A percentile compares a stretch with the other conserved stretches of the same genome.
These are phyloP conservation scores for zebrafish (Danio rerio) DNA, from an alignment of 2,113 vertebrate species.

Conservation along the genomic window DNA sequence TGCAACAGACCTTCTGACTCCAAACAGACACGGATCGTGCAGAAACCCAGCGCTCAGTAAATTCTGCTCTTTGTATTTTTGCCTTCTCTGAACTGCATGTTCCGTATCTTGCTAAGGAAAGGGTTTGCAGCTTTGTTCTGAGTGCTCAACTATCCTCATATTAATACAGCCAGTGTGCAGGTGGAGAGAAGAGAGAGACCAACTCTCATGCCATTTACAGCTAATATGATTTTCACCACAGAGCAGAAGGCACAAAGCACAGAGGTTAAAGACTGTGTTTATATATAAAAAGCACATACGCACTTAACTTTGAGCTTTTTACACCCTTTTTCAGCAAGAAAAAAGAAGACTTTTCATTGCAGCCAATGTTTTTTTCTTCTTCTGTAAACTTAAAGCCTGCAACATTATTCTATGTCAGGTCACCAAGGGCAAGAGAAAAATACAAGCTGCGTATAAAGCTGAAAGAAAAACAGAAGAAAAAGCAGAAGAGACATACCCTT, in stretches of 20 bases:
- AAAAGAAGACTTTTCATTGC: slow-evolving; percentile 33
- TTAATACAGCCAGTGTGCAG: slow-evolving; percentile 54
- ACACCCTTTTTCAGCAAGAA: slow-evolving; percentile 8
- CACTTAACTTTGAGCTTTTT: slow-evolving; percentile 44
- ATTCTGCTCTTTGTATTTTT: neutral
- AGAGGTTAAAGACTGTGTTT: slow-evolving; percentile 58
- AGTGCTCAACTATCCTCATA: slow-evolving; percentile 55
- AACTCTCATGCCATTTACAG: slow-evolving; percentile 71
- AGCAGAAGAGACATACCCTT: neutral
- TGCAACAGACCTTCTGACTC: slow-evolving; percentile 13
- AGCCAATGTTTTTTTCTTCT: neutral
- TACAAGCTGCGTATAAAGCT: neutral
- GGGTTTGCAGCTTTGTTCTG: slow-evolving; percentile 55
- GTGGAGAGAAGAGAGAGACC: slow-evolving; percentile 56
- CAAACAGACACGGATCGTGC: neutral
- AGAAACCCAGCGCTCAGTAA: neutral
- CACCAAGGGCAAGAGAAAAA: slow-evolving; percentile 1
- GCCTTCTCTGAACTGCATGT: slow-evolving; percentile 6
- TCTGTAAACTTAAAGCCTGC: slow-evolving; percentile 1
- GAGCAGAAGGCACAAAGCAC: slow-evolving; percentile 51
- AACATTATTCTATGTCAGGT: slow-evolving; percentile 22
- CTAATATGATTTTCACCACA: slow-evolving; percentile 71
- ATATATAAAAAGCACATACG: slow-evolving; percentile 23
- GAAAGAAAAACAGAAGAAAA: slow-evolving; percentile 27
- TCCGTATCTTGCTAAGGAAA: slow-evolving; percentile 32